Conservation (phyloP, 1,140 invertebrate species). For the Leucophenga varia region DNA sequence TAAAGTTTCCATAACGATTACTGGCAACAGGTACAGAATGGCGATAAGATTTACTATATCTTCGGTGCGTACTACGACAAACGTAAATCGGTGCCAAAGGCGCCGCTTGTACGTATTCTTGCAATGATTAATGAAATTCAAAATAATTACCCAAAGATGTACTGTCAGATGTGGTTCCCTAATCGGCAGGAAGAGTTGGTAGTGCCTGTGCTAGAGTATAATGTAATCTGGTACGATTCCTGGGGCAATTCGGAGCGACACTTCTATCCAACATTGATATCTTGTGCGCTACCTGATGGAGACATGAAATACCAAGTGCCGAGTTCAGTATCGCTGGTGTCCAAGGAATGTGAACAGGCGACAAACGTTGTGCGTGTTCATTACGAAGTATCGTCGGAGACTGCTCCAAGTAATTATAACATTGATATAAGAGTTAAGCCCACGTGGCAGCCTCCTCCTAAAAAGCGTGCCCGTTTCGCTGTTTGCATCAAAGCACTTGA, state of each 20-base stretch:
- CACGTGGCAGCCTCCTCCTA: too few relatives aligned
- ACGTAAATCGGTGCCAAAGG: slow-evolving; percentile 69
- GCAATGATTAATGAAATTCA: slow-evolving; percentile 82
- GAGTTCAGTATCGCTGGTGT: slow-evolving; percentile 78
- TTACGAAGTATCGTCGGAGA: slow-evolving; percentile 62
- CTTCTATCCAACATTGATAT: slow-evolving; percentile 80
- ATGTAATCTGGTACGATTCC: slow-evolving; percentile 86
- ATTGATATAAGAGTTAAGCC: too few relatives aligned
- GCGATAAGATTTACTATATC: slow-evolving; percentile 79
- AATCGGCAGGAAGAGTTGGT: slow-evolving; percentile 71
- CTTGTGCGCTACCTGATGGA: slow-evolving; percentile 77
- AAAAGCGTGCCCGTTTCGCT: slow-evolving; percentile 73
- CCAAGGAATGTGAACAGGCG: slow-evolving; percentile 72
- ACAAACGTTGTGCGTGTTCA: slow-evolving; percentile 81
- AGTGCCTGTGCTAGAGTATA: slow-evolving; percentile 77
- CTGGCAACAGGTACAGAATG: slow-evolving; percentile 76
- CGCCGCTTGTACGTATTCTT: slow-evolving; percentile 75
- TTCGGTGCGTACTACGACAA: slow-evolving; percentile 86
- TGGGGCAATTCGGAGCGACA: slow-evolving; percentile 87
- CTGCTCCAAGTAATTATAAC: too few relatives aligned
- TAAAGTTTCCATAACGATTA: slow-evolving; percentile 43
- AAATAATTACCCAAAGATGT: slow-evolving; percentile 68
- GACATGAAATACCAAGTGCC: slow-evolving; percentile 67
- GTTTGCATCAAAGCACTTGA: slow-evolving; percentile 92
- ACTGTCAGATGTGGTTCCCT: slow-evolving; percentile 86